Percentiles rank a stretch among this genome's conserved stretches.
These are phyloP conservation scores for Corythornis madagascariensis DNA, from an alignment of 2,113 vertebrate species.

Conservation along the genomic window DNA sequence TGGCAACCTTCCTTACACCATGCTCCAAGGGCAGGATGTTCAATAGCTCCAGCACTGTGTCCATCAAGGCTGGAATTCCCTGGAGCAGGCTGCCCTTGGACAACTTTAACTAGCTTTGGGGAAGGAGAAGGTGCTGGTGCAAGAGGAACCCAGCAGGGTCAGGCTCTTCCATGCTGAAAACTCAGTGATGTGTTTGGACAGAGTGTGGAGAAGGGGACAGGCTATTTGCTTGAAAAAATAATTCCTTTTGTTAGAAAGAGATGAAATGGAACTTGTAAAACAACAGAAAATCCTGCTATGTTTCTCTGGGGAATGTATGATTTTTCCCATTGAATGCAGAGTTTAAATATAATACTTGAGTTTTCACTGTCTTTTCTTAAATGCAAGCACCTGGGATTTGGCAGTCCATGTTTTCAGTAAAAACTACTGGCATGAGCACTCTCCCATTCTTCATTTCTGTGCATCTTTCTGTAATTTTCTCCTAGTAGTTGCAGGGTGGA, in stretches of 20 bases:
- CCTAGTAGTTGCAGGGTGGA: background rate
- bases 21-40: background rate
- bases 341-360: background rate
- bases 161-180: accelerated
- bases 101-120: background rate
- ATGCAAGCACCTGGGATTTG: background rate
- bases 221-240: background rate
- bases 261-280: background rate
- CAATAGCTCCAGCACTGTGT: background rate
- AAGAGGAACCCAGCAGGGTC: accelerated
- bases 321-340: background rate
- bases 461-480: constrained; percentile 11
- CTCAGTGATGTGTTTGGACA: background rate
- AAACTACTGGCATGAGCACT: background rate
- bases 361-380: background rate
- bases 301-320: background rate
- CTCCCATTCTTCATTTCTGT: background rate
- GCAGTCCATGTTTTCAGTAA: background rate
- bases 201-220: background rate
- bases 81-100: background rate
- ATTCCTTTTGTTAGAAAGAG: background rate
- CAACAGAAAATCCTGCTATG: background rate
- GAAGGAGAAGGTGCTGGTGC: background rate
- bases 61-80: background rate
- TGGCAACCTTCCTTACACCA: background rate